These are phyloP conservation scores for Anthoscopus minutus DNA, from an alignment of 2,113 vertebrate species.

Conservation along the genomic window DNA sequence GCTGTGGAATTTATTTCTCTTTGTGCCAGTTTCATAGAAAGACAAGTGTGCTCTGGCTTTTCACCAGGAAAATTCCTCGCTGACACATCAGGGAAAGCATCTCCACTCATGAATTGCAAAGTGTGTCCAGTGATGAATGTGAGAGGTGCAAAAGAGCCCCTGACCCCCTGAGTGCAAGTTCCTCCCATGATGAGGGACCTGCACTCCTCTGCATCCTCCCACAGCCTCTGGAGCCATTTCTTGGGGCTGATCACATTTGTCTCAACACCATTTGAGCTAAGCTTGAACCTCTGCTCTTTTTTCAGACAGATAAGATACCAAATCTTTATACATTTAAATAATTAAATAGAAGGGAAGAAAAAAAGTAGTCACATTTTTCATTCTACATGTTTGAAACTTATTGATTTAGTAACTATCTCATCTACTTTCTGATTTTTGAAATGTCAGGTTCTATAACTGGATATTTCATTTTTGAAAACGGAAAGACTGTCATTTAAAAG, in stretches of 20 bases:
- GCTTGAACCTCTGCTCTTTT: background rate
- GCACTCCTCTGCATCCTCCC: background rate
- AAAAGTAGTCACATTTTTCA: background rate
- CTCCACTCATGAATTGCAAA: background rate
- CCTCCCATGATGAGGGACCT: background rate
- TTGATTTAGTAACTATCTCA: conserved; percentile 9
- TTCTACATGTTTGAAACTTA: background rate
- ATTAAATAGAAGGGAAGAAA: background rate
- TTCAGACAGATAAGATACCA: background rate
- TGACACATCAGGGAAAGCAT: background rate
- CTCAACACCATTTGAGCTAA: background rate
- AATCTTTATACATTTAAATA: conserved; percentile 10
- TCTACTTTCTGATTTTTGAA: conserved; percentile 4
- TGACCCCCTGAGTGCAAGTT: background rate
- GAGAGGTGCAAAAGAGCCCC: background rate
- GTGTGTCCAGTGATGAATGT: background rate
- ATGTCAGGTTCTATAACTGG: background rate
- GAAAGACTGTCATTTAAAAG: background rate
- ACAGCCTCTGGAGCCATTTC: background rate
- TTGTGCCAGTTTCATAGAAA: conserved; percentile 17
- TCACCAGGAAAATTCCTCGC: background rate
- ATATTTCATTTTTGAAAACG: background rate
- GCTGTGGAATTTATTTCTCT: background rate
- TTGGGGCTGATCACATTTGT: background rate
- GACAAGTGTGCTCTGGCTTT: background rate